A percentile compares a stretch with the other conserved stretches of the same genome.
phyloP scores from a whole-genome alignment of 2,888 invertebrate genomes.

The Melangyna quadrimaculata region DNA sequence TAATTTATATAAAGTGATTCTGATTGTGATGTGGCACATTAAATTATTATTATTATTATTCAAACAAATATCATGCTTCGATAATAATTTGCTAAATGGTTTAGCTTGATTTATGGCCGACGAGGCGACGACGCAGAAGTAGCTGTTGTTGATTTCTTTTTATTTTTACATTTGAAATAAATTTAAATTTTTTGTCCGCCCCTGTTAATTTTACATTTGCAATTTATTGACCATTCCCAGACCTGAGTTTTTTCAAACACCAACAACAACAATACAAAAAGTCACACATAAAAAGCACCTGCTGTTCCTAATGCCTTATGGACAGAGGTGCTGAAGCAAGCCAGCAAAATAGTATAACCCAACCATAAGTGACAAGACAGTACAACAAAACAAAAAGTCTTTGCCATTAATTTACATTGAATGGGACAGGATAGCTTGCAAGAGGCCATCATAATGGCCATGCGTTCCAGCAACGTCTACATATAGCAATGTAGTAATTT shows the following conservation, averaged over 20 bases:
- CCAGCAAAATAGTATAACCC: constrained; percentile 14
- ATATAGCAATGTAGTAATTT: not conserved
- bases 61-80: not conserved
- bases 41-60: not conserved
- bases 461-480: not conserved
- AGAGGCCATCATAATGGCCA: constrained; percentile 15
- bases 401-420: constrained; percentile 58
- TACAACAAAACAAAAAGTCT: not conserved
- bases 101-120: constrained; percentile 50
- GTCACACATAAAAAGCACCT: not conserved
- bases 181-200: constrained; percentile 14
- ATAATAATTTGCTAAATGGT: not conserved
- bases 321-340: constrained; percentile 11
- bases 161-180: not conserved
- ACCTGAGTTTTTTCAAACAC: constrained; percentile 3
- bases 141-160: not conserved
- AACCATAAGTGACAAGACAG: constrained; percentile 18
- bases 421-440: constrained; percentile 34
- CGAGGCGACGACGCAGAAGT: constrained; percentile 1
- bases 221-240: constrained; percentile 40
- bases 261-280: not conserved
- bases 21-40: constrained; percentile 21
- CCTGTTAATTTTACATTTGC: constrained; percentile 13
- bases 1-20: constrained; percentile 1
- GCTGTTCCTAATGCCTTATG: constrained; percentile 30